phyloP scores from a whole-genome alignment of 2,888 invertebrate genomes.

The Acleris laterana region DNA sequence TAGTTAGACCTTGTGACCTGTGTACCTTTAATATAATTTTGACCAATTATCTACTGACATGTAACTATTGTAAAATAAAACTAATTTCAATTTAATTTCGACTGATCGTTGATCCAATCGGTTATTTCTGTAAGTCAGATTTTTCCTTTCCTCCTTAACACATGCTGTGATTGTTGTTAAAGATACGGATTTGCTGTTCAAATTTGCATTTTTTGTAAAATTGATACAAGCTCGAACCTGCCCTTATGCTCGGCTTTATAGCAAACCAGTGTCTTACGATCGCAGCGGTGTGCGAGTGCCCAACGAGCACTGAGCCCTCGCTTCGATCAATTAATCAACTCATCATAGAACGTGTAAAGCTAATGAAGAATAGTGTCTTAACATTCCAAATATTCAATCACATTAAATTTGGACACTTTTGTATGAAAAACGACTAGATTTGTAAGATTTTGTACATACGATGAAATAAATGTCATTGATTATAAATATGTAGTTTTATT shows the following conservation, averaged over 20 bases:
- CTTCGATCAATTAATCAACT: slow-evolving; percentile 68
- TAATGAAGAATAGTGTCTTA: slow-evolving; percentile 79
- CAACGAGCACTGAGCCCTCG: slow-evolving; percentile 58
- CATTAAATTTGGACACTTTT: slow-evolving; percentile 82
- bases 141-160: slow-evolving; percentile 13
- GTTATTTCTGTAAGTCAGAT: slow-evolving; percentile 17
- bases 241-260: slow-evolving; percentile 18
- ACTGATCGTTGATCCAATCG: slow-evolving; percentile 46
- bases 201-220: not conserved
- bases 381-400: slow-evolving; percentile 82
- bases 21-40: slow-evolving; percentile 63
- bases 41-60: slow-evolving; percentile 65
- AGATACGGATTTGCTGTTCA: slow-evolving; percentile 18
- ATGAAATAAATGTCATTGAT: slow-evolving; percentile 84
- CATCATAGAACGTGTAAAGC: slow-evolving; percentile 68
- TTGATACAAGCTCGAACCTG: slow-evolving; percentile 11
- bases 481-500: slow-evolving; percentile 62
- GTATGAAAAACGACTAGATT: slow-evolving; percentile 79
- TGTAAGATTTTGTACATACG: slow-evolving; percentile 84
- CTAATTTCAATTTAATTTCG: slow-evolving; percentile 44
- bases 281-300: slow-evolving; percentile 37
- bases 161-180: slow-evolving; percentile 19
- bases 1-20: slow-evolving; percentile 74
- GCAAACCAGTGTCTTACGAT: slow-evolving; percentile 18
- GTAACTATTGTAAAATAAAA: slow-evolving; percentile 44